Base-by-base conservation (phyloP, 2,888 invertebrate genomes). In the Perizoma flavofasciatum region DNA sequence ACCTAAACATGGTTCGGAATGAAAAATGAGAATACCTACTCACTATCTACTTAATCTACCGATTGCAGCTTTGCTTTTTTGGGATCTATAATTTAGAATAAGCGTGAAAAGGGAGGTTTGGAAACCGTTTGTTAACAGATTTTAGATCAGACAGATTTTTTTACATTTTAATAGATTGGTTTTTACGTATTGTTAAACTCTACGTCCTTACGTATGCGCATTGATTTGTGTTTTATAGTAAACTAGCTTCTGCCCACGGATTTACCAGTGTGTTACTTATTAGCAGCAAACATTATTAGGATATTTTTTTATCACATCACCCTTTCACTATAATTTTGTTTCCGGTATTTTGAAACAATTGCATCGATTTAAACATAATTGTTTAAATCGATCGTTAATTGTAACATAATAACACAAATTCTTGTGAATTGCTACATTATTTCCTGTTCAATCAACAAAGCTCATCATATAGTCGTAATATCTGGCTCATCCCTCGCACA, bases 1-100 rank as follows among this genome's bases (percentile, higher is more conserved):
- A 51, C 60, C 58, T 67, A 61, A 59, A 63, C 41, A 60, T 54
- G 56, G 50, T 52, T 46, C 46, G 55, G 61, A 58, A 47, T 59
- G 2, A 63, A 50, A n/a, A 59, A 56, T 49, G 56, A 50, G 46
- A 10, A 51, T 37, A 37, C 22, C n/a, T 22, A 22, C 22, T 22
- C 1, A 40, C 39, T 50, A 47, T 22, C 34, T 59, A 54, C 47
- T 53, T 57, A 47, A 32, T 8, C 1, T n/a, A n/a, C n/a, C n/a
- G n/a, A n/a, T 45, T 45, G n/a, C 32, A 43, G 45, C 22, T 4
- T 7, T 32, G 32, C n/a, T n/a, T n/a, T n/a, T 34, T 33, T 46
- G 32, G 8, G 35, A 34, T 41, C 11, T 35, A 41, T 48, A 41
- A 41, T 55, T 47, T 48, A 3, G 33, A 3, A 6, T 10, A 10